phyloP scores from a whole-genome alignment of 2,888 invertebrate genomes.

The Megalurothrips usitatus region DNA sequence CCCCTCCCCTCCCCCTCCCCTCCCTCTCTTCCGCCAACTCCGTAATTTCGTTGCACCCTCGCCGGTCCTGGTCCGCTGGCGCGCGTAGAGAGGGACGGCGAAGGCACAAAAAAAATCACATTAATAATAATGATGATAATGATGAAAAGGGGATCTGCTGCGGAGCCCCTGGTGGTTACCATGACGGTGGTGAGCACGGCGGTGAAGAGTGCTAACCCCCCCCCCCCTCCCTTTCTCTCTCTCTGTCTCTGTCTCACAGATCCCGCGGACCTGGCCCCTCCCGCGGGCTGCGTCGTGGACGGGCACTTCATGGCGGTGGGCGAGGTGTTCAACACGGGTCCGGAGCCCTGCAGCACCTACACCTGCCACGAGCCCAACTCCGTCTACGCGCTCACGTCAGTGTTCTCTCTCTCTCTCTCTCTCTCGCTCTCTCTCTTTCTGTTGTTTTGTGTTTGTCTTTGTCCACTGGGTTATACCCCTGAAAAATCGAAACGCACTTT shows the following conservation, averaged over 20 bases:
- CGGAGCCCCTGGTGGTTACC: too few relatives aligned
- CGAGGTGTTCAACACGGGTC: not conserved
- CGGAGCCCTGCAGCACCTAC: conserved; percentile 2
- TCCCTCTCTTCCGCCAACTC: not conserved
- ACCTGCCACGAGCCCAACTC: not conserved
- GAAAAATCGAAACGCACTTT: too few relatives aligned
- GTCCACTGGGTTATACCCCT: too few relatives aligned
- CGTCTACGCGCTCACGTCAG: not conserved
- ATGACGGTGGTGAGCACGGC: too few relatives aligned
- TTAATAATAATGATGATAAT: too few relatives aligned
- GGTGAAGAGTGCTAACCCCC: too few relatives aligned
- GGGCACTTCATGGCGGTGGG: not conserved
- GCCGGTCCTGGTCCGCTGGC: not conserved
- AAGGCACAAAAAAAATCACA: too few relatives aligned
- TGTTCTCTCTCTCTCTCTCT: not conserved
- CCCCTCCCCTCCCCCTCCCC: too few relatives aligned
- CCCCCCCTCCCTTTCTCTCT: too few relatives aligned
- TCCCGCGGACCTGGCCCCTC: not conserved
- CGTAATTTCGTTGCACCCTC: not conserved
- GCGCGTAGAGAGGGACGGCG: not conserved
- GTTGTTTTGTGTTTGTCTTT: not conserved
- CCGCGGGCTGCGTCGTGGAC: not conserved
- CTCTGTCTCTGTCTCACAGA: too few relatives aligned
- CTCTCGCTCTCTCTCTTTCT: not conserved
- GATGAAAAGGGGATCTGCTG: too few relatives aligned